Conservation (phyloP, 2,797 vertebrate genomes). For the Cossypha caffra region DNA sequence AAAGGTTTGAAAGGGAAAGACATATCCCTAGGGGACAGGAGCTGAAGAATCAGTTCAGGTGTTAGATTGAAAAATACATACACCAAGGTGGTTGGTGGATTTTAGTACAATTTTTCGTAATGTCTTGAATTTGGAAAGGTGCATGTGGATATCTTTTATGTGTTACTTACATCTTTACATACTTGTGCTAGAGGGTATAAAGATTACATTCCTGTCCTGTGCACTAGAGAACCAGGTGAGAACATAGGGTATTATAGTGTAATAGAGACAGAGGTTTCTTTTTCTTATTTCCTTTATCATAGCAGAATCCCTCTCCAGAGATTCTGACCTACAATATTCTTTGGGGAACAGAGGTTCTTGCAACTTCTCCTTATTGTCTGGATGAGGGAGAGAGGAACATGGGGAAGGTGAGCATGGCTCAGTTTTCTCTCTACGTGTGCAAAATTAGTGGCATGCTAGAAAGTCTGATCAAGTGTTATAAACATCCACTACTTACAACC, state of each 20-base stretch:
- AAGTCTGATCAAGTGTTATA: not conserved
- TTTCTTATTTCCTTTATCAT: not conserved
- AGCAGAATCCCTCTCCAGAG: not conserved
- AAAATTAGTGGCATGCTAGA: not conserved
- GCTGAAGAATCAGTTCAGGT: not conserved
- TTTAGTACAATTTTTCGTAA: not conserved
- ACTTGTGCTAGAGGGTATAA: not conserved
- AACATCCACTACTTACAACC: not conserved
- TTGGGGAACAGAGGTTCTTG: not conserved
- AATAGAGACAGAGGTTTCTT: not conserved
- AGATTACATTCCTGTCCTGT: not conserved
- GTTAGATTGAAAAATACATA: not conserved
- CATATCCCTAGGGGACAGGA: rapidly evolving
- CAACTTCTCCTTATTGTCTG: not conserved
- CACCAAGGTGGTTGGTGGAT: rapidly evolving
- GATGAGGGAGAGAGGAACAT: not conserved
- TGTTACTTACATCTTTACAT: not conserved
- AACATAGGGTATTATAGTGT: not conserved
- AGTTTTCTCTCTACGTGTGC: not conserved
- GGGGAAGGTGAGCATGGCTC: not conserved
- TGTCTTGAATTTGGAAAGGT: not conserved
- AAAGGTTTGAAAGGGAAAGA: not conserved
- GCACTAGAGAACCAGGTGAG: not conserved
- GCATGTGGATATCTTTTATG: not conserved
- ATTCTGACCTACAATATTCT: not conserved